Percentiles rank a stretch among this genome's conserved stretches.
These are phyloP conservation scores for Cephus runcator DNA, from an alignment of 2,888 invertebrate species.

Conservation along the genomic window DNA sequence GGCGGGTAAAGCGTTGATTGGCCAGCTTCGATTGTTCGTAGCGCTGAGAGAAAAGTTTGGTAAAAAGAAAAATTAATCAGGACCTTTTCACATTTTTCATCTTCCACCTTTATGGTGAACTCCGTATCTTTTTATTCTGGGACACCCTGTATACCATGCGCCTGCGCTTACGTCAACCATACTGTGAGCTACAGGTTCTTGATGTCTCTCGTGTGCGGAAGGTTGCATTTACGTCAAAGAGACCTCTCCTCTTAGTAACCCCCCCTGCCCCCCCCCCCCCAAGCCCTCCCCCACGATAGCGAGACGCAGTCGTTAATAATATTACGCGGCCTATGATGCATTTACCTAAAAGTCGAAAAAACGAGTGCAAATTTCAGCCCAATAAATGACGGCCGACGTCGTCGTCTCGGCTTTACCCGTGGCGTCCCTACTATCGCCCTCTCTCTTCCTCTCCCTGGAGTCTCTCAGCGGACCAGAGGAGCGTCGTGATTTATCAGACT, in stretches of 20 bases:
- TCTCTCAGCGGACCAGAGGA: slow-evolving; percentile 18
- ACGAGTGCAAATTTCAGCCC: not conserved
- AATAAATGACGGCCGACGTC: not conserved
- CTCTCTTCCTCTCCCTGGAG: not conserved
- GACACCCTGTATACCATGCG: not conserved
- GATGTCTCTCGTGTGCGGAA: not conserved
- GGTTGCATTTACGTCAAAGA: not conserved
- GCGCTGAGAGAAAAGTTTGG: too few species aligned
- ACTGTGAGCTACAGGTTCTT: not conserved
- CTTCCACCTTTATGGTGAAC: too few species aligned
- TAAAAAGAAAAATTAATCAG: too few species aligned
- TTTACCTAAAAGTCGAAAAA: not conserved
- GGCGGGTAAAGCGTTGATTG: too few species aligned
- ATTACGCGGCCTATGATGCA: not conserved
- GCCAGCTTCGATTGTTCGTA: too few species aligned
- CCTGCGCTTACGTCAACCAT: not conserved
- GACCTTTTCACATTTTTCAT: too few species aligned
- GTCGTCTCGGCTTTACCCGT: not conserved
- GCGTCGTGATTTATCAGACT: slow-evolving; percentile 49
- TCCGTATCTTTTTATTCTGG: too few species aligned
- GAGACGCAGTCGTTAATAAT: not conserved
- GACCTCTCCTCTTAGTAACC: not conserved
- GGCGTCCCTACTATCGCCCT: too few species aligned
- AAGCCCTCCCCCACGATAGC: not conserved
- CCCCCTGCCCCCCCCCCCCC: accelerated